Base-by-base conservation (phyloP, 2,888 invertebrate species). In the Leptogaster cylindrica region DNA sequence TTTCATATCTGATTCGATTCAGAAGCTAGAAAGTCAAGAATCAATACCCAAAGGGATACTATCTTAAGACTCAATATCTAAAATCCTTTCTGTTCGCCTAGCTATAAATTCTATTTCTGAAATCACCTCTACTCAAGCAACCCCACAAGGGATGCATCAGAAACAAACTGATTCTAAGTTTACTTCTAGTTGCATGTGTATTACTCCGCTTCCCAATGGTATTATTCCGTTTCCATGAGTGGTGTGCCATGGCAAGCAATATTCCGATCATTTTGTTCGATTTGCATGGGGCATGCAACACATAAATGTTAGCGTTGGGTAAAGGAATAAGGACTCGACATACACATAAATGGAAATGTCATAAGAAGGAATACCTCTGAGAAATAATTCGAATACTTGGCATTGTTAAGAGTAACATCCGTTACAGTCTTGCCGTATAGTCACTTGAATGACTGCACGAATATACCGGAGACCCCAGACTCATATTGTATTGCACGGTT, bases 341-440 rank as follows among this genome's bases (percentile, higher is more conserved):
- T 23, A 41, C 23, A 23, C 41, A 27, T 28, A 61, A 61, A 44
- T 41, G 61, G 44, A 61, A 44, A 61, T 61, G 61, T 61, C 61
- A 61, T 61, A 61, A 44, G 28, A 61, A 44, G 27, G 61, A 61
- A 61, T 61, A 44, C 61, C 61, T 41, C 31, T 7, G 61, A 61
- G 61, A 61, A 44, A 61, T 61, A 16, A 61, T 28, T 44, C 20
- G 61, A 44, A 61, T 61, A 61, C 44, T 44, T 61, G 28, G 44
- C 44, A 61, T 61, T 61, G 61, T 61, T 61, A 44, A 44, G 61
- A 61, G 23, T n/a, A 58, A 28, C 61, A 61, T 44, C 36, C 55
- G 23, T 14, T n/a, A 39, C 55, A 36, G 55, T 55, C 39, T 31
- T n/a, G n/a, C 55, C 20, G 14, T 36, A 16, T 33, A 23, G 36